Evolutionary conservation across 1,140 invertebrate genomes (phyloP).

Genomic region (Agrilus planipennis): DNA sequence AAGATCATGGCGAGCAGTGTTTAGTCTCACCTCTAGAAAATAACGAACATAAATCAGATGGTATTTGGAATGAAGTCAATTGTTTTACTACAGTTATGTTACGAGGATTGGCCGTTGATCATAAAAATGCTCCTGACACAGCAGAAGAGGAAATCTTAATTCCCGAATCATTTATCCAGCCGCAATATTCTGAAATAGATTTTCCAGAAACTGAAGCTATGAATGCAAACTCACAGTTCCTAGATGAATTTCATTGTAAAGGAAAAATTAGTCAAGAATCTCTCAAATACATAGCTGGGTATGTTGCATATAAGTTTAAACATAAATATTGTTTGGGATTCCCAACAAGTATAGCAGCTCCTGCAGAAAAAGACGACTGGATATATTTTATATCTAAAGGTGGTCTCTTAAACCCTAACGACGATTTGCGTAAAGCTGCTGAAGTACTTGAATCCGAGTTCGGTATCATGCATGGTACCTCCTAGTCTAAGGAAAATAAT

Average conservation of each 20-base stretch:
- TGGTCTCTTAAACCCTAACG: slow-evolving; percentile 1
- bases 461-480: slow-evolving; percentile 5
- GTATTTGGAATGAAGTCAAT: too few species aligned
- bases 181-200: not conserved
- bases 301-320: slow-evolving; percentile 8
- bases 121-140: not conserved
- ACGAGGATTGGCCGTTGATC: not conserved
- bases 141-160: not conserved
- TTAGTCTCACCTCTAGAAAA: too few species aligned
- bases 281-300: slow-evolving; percentile 11
- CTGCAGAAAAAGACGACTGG: not conserved
- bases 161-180: not conserved
- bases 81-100: not conserved
- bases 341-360: not conserved
- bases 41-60: too few species aligned
- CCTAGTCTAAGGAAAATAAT: slow-evolving; percentile 1
- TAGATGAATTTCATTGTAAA: slow-evolving; percentile 10
- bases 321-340: slow-evolving; percentile 8
- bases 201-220: not conserved
- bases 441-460: slow-evolving; percentile 4
- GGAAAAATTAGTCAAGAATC: slow-evolving; percentile 8
- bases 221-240: not conserved
- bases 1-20: too few species aligned
- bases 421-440: slow-evolving; percentile 1
- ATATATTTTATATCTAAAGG: slow-evolving; percentile 4